Evolutionary conservation across 2,797 vertebrate genomes (phyloP).

Genomic region (Odontamblyopus rebecca): DNA sequence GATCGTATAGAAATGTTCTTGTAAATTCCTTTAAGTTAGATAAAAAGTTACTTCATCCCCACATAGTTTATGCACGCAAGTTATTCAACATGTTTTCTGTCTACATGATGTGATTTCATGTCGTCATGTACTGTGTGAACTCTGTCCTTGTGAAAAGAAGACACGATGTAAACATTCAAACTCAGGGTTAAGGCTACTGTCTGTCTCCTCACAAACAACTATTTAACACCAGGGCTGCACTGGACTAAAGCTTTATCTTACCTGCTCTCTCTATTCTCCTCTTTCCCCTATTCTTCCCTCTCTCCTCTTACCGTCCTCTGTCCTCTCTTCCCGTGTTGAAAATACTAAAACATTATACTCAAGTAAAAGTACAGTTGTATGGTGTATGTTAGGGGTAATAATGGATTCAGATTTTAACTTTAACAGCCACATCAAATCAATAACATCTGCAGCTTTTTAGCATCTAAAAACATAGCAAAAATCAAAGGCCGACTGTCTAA

Average conservation of each 20-base stretch:
- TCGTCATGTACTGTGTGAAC: not conserved
- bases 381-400: no score
- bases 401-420: no score
- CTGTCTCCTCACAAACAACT: conserved; percentile 9
- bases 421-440: no score
- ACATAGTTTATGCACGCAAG: not conserved
- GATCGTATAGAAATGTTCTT: not conserved
- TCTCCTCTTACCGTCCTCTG: conserved; percentile 1
- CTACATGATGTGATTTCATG: not conserved
- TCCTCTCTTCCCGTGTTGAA: not conserved
- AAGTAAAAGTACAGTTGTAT: no score
- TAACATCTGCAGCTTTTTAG: no score
- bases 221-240: conserved; percentile 22
- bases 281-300: not conserved
- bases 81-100: not conserved
- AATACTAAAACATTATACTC: no score
- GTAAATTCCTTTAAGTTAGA: not conserved
- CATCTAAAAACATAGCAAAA: no score
- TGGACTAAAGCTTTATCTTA: not conserved
- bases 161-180: not conserved
- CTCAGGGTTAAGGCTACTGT: conserved; percentile 7
- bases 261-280: not conserved
- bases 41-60: not conserved
- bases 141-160: not conserved
- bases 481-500: no score